Conservation (phyloP, 2,113 vertebrate genomes). For the Eurystomus gularis region DNA sequence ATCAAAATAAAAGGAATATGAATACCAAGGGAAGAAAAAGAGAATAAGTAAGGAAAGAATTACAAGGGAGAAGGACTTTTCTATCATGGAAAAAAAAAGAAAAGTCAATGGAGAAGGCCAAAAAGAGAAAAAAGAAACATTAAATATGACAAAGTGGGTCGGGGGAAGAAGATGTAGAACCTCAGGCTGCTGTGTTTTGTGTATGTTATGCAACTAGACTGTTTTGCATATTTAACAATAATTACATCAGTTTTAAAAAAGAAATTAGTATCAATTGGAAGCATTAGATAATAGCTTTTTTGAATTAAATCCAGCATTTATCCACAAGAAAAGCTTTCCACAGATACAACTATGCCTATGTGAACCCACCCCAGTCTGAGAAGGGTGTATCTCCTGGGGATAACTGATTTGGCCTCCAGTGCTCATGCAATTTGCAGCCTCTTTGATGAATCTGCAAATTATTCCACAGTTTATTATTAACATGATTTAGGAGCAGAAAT, state of each 20-base stretch:
- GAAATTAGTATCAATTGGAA: neutral
- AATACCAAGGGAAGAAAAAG: neutral
- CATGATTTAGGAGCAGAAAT: neutral
- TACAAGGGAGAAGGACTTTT: neutral
- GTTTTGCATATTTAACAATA: neutral
- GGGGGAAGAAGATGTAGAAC: neutral
- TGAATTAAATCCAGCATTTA: neutral
- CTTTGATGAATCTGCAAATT: neutral
- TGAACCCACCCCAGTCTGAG: neutral
- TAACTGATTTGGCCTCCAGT: neutral
- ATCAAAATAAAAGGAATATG: neutral
- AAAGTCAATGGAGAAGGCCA: neutral
- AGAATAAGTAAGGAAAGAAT: neutral
- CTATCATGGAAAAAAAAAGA: neutral
- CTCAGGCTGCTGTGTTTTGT: neutral
- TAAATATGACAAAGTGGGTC: neutral
- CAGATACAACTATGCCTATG: neutral
- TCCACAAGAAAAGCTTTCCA: neutral
- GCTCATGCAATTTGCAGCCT: neutral
- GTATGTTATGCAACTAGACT: neutral
- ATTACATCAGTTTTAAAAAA: constrained; percentile 1
- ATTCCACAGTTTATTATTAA: neutral
- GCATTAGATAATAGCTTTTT: neutral
- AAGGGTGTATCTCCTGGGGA: neutral
- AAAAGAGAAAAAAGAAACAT: neutral